Evolutionary conservation across 2,113 vertebrate genomes (phyloP).

Genomic region (Caretta caretta): DNA sequence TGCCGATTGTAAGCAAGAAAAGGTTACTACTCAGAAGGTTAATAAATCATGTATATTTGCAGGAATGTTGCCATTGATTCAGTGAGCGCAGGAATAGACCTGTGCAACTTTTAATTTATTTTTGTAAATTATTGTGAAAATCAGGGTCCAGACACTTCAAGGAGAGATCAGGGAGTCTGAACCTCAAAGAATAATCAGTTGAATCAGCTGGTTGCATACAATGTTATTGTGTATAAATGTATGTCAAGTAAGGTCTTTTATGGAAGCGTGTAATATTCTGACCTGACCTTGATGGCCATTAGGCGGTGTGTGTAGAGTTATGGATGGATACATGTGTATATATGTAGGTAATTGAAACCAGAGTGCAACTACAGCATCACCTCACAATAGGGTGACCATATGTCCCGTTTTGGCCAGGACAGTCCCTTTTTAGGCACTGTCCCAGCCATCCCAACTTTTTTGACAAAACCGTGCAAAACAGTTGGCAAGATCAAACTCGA

Average conservation of each 20-base stretch:
- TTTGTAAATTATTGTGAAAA: background rate
- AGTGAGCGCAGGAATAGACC: background rate
- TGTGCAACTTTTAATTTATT: conserved; percentile 18
- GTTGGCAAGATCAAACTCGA: no score
- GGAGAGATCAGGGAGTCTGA: background rate
- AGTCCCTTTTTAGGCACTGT: no score
- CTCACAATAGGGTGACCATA: background rate
- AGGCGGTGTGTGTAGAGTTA: background rate
- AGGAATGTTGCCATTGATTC: background rate
- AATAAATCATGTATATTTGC: background rate
- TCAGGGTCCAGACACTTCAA: background rate
- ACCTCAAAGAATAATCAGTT: background rate
- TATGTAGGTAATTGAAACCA: background rate
- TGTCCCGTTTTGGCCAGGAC: no score
- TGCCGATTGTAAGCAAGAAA: background rate
- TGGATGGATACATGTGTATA: background rate
- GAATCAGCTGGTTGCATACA: background rate
- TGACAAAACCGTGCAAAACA: no score
- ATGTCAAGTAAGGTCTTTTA: background rate
- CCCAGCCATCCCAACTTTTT: no score
- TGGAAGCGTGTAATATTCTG: background rate
- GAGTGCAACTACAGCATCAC: background rate
- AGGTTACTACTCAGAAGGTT: conserved; percentile 1
- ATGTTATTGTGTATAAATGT: background rate
- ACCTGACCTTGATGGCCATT: background rate